phyloP scores from a whole-genome alignment of 2,113 vertebrate species.

The Pygathrix nemaeus region DNA sequence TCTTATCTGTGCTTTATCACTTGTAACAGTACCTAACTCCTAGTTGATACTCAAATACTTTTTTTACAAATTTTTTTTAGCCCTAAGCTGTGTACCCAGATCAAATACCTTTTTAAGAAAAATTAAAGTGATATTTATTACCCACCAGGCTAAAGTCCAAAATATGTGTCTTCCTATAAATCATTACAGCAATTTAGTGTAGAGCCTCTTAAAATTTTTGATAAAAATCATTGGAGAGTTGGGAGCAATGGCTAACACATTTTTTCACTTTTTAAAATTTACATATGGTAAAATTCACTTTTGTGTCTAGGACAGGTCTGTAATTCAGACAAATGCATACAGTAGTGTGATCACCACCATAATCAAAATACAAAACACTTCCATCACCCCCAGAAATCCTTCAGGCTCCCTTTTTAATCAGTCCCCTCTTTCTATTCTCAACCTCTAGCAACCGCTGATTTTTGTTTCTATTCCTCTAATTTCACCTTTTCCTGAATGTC shows the following conservation, averaged over 20 bases:
- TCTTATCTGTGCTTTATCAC: background rate
- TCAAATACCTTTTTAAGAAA: no score
- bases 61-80: background rate
- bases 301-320: background rate
- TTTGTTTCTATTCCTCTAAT: conserved; percentile 5
- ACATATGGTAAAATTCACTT: background rate
- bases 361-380: background rate
- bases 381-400: background rate
- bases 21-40: background rate
- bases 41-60: background rate
- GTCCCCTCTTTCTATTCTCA: background rate
- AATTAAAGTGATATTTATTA: background rate
- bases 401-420: background rate
- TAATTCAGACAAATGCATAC: background rate
- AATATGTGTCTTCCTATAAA: conserved; percentile 4
- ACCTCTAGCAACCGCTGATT: background rate
- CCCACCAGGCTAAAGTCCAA: background rate
- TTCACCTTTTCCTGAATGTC: background rate
- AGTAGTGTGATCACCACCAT: background rate
- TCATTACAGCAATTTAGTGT: background rate
- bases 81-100: no score
- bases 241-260: background rate
- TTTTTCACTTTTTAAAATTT: conserved; percentile 6
- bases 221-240: background rate
- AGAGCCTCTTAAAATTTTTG: background rate